Percentiles rank a stretch among this genome's conserved stretches.
These are phyloP conservation scores for Nyctibius grandis DNA, from an alignment of 2,797 vertebrate species.

Conservation along the genomic window DNA sequence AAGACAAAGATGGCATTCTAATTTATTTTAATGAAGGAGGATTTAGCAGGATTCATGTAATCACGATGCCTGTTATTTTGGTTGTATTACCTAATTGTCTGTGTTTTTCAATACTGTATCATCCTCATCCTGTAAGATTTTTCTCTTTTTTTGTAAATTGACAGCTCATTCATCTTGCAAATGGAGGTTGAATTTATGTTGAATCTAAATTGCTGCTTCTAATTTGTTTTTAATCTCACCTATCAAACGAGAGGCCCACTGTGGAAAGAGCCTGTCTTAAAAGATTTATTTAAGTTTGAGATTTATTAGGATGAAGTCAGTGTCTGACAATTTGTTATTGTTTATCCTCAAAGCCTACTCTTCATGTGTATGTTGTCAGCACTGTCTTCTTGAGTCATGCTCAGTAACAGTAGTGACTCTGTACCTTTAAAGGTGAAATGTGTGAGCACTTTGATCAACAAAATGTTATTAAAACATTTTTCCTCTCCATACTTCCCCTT, in stretches of 20 bases:
- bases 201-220: neutral
- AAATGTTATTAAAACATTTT: neutral
- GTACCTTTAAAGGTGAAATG: neutral
- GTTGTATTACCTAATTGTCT: neutral
- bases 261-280: neutral
- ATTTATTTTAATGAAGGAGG: neutral
- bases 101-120: neutral
- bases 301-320: neutral
- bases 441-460: neutral
- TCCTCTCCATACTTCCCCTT: neutral
- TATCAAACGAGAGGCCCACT: neutral
- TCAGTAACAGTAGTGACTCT: neutral
- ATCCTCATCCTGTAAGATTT: neutral
- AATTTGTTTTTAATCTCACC: neutral
- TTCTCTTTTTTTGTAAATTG: neutral
- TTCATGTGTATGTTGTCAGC: neutral
- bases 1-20: neutral
- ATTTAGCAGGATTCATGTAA: neutral
- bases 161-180: neutral
- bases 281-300: neutral
- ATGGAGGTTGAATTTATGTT: neutral
- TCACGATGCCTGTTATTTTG: neutral
- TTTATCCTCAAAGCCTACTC: neutral
- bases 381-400: neutral
- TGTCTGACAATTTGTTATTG: neutral